Percentiles rank a stretch among this genome's conserved stretches.
Evolutionary conservation across 2,113 vertebrate genomes (phyloP).

Genomic region (Miniopterus natalensis): DNA sequence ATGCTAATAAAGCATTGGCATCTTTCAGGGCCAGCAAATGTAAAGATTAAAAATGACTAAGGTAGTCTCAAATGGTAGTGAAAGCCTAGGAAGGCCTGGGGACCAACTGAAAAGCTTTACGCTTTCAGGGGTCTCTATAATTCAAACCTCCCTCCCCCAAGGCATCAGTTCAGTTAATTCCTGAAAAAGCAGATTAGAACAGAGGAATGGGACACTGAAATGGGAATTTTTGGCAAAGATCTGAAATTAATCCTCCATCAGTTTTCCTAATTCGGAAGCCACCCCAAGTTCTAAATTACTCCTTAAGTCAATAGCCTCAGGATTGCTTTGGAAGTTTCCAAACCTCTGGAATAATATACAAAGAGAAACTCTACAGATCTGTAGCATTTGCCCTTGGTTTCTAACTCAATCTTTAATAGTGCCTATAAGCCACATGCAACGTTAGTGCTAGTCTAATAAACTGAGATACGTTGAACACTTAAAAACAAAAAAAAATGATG

Average conservation of each 20-base stretch:
- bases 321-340: slow-evolving; percentile 31
- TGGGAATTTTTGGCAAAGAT: neutral
- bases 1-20: neutral
- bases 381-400: neutral
- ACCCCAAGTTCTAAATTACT: slow-evolving; percentile 4
- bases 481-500: neutral
- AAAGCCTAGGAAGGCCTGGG: neutral
- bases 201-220: neutral
- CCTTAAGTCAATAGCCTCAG: neutral
- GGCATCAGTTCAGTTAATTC: neutral
- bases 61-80: neutral
- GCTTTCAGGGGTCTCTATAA: neutral
- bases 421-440: slow-evolving; percentile 39
- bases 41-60: slow-evolving; percentile 37
- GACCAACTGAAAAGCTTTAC: neutral
- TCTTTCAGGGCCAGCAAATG: neutral
- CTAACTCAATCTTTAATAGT: slow-evolving; percentile 39
- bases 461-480: neutral
- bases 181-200: slow-evolving; percentile 23
- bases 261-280: slow-evolving; percentile 53
- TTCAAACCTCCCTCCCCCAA: neutral
- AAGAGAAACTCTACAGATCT: neutral
- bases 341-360: slow-evolving; percentile 39
- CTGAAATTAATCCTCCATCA: slow-evolving; percentile 49
- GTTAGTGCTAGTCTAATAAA: neutral